Percentiles rank a stretch among this genome's conserved stretches.
phyloP scores from a whole-genome alignment of 2,888 invertebrate species.

The Chironomus riparius region DNA sequence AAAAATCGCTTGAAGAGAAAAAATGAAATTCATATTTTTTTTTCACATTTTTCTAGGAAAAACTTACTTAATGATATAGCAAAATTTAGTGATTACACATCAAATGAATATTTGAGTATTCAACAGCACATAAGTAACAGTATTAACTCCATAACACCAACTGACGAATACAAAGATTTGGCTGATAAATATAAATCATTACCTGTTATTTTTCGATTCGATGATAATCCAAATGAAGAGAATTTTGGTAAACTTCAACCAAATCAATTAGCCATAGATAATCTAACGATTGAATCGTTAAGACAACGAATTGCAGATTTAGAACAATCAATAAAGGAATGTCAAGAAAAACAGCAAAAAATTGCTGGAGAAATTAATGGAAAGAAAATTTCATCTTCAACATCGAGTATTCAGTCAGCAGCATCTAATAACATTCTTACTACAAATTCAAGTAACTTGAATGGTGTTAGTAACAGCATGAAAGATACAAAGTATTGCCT shows the following conservation, averaged over 20 bases:
- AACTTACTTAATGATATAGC: slow-evolving; percentile 71
- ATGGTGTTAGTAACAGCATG: neutral
- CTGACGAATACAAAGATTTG: slow-evolving; percentile 82
- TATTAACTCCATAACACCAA: slow-evolving; percentile 69
- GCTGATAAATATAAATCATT: slow-evolving; percentile 74
- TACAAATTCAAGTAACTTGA: neutral
- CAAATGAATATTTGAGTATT: slow-evolving; percentile 70
- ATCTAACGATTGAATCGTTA: slow-evolving; percentile 83
- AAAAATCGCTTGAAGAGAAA: too few species aligned
- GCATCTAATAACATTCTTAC: neutral
- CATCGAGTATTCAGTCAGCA: neutral
- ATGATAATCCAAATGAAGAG: slow-evolving; percentile 78
- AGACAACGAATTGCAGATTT: slow-evolving; percentile 69
- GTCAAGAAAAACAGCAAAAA: slow-evolving; percentile 59
- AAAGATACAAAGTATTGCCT: neutral
- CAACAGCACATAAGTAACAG: slow-evolving; percentile 66
- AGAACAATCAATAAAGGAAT: slow-evolving; percentile 68
- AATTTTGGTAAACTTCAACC: slow-evolving; percentile 77
- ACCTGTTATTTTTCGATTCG: slow-evolving; percentile 73
- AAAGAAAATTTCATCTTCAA: slow-evolving; percentile 25
- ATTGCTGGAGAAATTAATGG: slow-evolving; percentile 43
- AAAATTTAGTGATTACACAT: slow-evolving; percentile 67
- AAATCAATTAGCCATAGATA: slow-evolving; percentile 85
- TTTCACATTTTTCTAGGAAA: slow-evolving; percentile 49
- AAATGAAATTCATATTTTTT: neutral